A percentile compares a stretch with the other conserved stretches of the same genome.
Conservation (phyloP, 1,140 invertebrate species). For the Neocloeon triangulifer region DNA sequence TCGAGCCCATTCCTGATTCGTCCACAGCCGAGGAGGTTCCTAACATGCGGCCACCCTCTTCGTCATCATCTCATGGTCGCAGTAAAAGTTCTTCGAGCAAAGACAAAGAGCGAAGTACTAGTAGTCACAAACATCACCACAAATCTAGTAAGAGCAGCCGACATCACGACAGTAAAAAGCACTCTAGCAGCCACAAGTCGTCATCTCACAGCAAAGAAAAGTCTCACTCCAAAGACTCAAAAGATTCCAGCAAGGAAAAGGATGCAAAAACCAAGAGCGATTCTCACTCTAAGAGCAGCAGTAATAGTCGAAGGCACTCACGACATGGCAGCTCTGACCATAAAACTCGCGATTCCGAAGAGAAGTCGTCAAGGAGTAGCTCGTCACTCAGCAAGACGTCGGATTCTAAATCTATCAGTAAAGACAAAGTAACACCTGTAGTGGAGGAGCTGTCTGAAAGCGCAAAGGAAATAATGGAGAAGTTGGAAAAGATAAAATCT, state of each 20-base stretch:
- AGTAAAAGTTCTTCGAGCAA: too few relatives aligned
- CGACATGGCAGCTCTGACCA: too few relatives aligned
- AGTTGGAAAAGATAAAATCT: not conserved
- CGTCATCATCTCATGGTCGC: conserved; percentile 9
- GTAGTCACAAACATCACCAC: conserved; percentile 2
- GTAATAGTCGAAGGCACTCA: conserved; percentile 4
- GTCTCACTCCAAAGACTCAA: too few relatives aligned
- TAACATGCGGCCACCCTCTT: too few relatives aligned
- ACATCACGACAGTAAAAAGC: too few relatives aligned
- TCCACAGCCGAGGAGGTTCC: too few relatives aligned
- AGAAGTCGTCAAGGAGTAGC: too few relatives aligned
- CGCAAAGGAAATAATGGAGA: conserved; percentile 15
- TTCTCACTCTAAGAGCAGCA: conserved; percentile 4
- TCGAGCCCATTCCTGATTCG: conserved; percentile 4
- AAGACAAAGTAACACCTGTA: conserved; percentile 1
- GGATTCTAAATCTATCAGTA: conserved; percentile 1
- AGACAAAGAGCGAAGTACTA: conserved; percentile 7
- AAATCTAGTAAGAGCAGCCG: not conserved
- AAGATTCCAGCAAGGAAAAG: too few relatives aligned
- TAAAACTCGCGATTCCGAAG: too few relatives aligned
- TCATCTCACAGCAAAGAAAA: not conserved
- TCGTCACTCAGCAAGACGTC: too few relatives aligned
- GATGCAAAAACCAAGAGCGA: too few relatives aligned
- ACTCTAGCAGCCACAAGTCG: not conserved
- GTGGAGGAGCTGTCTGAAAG: conserved; percentile 13